Conservation (phyloP, 1,140 invertebrate species). For the Bacillus rossius region DNA sequence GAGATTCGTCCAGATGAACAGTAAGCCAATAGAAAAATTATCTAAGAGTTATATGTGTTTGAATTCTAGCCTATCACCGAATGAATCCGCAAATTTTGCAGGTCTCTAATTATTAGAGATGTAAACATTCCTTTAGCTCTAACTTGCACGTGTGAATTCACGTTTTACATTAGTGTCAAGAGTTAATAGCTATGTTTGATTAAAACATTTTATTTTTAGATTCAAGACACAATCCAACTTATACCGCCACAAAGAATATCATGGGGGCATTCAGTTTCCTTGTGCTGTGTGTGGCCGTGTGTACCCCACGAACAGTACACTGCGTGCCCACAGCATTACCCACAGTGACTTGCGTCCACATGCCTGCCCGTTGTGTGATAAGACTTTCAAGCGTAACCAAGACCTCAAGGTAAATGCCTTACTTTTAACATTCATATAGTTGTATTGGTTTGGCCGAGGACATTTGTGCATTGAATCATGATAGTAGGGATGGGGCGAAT, state of each 20-base stretch:
- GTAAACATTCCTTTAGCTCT: too few species aligned
- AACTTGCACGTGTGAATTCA: too few species aligned
- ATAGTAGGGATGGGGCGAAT: too few species aligned
- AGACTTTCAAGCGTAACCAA: slow-evolving; percentile 69
- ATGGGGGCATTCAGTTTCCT: slow-evolving; percentile 55
- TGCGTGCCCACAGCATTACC: slow-evolving; percentile 63
- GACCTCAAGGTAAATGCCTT: slow-evolving; percentile 61
- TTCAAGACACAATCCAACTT: slow-evolving; percentile 64
- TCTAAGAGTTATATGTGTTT: too few species aligned
- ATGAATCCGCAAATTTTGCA: too few species aligned
- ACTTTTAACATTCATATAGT: too few species aligned
- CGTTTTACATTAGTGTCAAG: not conserved
- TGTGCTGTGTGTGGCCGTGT: slow-evolving; percentile 62
- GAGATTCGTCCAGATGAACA: too few species aligned
- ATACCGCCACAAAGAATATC: slow-evolving; percentile 58
- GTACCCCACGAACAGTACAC: slow-evolving; percentile 61
- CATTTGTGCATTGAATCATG: too few species aligned
- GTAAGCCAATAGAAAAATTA: too few species aligned
- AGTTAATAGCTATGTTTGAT: not conserved
- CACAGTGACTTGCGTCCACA: slow-evolving; percentile 64
- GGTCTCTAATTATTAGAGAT: too few species aligned
- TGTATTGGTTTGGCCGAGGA: too few species aligned
- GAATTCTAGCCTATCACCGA: too few species aligned
- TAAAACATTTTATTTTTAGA: slow-evolving; percentile 40
- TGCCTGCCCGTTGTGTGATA: slow-evolving; percentile 63